These are phyloP conservation scores for Nettapus auritus DNA, from an alignment of 2,113 vertebrate genomes.

Conservation along the genomic window DNA sequence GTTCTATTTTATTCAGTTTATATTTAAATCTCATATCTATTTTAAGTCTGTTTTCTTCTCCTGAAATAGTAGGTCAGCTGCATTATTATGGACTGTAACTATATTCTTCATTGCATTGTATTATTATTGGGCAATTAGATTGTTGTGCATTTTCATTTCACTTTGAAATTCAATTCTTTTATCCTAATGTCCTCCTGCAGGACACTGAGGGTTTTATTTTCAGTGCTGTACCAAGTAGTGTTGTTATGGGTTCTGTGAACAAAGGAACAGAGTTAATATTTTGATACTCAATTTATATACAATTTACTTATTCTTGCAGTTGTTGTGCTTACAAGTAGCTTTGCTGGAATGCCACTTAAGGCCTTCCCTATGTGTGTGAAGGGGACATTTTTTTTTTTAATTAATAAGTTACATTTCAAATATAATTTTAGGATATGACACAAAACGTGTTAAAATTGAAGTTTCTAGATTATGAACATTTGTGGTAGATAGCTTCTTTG, in stretches of 20 bases:
- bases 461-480: not conserved
- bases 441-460: not conserved
- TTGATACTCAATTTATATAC: not conserved
- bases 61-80: not conserved
- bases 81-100: not conserved
- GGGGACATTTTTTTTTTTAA: not conserved
- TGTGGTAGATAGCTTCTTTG: not conserved
- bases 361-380: not conserved
- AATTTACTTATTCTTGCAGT: not conserved
- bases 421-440: not conserved
- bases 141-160: not conserved
- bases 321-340: not conserved
- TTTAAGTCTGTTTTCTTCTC: not conserved
- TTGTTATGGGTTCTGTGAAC: not conserved
- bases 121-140: not conserved
- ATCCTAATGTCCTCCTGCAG: not conserved
- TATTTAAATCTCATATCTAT: not conserved
- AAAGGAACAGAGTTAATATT: not conserved
- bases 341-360: not conserved
- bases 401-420: not conserved
- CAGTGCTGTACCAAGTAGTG: not conserved
- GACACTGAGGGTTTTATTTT: not conserved
- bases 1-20: not conserved
- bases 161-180: not conserved
- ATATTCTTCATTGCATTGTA: not conserved